phyloP scores from a whole-genome alignment of 2,797 vertebrate species.

The Neosilurus mollespiculum region DNA sequence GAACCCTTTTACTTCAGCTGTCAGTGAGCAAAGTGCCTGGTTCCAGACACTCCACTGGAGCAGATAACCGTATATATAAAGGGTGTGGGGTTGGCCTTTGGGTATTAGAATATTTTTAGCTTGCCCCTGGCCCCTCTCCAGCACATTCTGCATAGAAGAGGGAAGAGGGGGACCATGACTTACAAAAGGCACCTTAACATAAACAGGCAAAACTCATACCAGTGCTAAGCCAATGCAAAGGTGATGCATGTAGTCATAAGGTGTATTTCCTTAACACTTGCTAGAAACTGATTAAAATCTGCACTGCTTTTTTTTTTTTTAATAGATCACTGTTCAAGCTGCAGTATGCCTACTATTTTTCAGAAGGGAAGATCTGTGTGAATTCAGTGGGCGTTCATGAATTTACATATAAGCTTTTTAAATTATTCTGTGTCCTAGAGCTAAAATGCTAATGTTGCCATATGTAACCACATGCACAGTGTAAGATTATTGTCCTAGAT shows the following conservation, averaged over 20 bases:
- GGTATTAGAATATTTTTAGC: constrained; percentile 58
- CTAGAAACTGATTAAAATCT: background rate
- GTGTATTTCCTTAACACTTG: background rate
- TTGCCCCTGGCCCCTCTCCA: constrained; percentile 42
- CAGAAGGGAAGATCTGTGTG: background rate
- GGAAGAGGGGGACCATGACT: constrained; percentile 24
- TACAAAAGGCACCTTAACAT: constrained; percentile 2
- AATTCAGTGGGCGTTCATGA: constrained; percentile 17
- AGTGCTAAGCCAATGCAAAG: background rate
- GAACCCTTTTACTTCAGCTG: constrained; percentile 31
- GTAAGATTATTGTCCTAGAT: background rate
- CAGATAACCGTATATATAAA: constrained; percentile 53
- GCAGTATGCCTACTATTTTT: background rate
- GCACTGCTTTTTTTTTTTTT: too few species aligned
- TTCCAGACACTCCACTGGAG: constrained; percentile 40
- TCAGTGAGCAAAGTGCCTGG: constrained; percentile 36
- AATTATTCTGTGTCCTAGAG: constrained; percentile 12
- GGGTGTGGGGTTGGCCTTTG: constrained; percentile 48
- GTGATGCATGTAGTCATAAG: background rate
- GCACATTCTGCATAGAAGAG: constrained; percentile 43
- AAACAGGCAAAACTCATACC: background rate
- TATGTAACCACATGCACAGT: constrained; percentile 4
- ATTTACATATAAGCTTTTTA: constrained; percentile 26
- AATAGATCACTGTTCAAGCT: constrained; percentile 14
- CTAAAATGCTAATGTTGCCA: background rate